A percentile compares a stretch with the other conserved stretches of the same genome.
Conservation (phyloP, 2,113 vertebrate species). For the Stigmatopora nigra region DNA sequence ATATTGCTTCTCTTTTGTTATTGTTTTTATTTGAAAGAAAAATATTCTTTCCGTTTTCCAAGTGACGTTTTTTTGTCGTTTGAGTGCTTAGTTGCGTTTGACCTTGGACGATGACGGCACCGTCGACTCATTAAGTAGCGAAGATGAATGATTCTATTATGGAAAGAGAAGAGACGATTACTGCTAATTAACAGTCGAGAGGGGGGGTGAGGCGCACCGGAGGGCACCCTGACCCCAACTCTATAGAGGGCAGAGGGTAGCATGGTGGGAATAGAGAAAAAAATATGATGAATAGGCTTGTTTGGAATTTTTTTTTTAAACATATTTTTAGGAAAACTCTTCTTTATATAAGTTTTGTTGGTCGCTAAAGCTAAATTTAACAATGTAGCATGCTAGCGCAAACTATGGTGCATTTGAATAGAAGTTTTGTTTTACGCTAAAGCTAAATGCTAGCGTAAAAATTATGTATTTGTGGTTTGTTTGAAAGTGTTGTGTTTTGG, state of each 20-base stretch:
- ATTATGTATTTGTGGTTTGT: no score
- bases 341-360: no score
- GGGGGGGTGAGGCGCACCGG: slow-evolving; percentile 51
- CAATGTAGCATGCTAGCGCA: no score
- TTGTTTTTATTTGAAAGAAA: slow-evolving; percentile 24
- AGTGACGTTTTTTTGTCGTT: slow-evolving; percentile 32
- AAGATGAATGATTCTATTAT: slow-evolving; percentile 74
- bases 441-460: no score
- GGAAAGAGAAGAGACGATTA: slow-evolving; percentile 65
- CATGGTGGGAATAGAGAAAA: slow-evolving; percentile 20
- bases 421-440: no score
- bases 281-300: background rate
- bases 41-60: slow-evolving; percentile 36
- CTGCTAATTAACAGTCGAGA: slow-evolving; percentile 68
- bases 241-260: slow-evolving; percentile 39
- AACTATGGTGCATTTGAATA: no score
- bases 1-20: slow-evolving; percentile 36
- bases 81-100: slow-evolving; percentile 46
- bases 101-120: slow-evolving; percentile 66
- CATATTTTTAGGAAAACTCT: background rate
- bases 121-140: slow-evolving; percentile 71
- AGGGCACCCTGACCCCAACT: slow-evolving; percentile 60
- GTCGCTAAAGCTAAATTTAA: no score
- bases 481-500: no score
- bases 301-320: background rate